These are phyloP conservation scores for Phoxinus dragarum DNA, from an alignment of 2,797 vertebrate species.

Conservation along the genomic window DNA sequence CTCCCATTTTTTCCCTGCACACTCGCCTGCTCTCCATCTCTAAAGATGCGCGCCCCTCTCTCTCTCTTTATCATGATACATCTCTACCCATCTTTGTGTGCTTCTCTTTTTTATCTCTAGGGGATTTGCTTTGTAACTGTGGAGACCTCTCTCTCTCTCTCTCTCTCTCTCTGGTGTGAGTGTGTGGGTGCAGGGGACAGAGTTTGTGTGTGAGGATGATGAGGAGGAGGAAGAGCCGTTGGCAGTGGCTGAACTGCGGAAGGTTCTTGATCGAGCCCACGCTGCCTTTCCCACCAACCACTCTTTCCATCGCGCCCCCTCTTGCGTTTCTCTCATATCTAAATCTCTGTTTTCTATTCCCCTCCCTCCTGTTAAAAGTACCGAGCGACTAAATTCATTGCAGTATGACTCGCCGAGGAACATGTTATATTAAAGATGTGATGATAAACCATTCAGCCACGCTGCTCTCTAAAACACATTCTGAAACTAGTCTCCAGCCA, in stretches of 20 bases:
- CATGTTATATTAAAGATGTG: background rate
- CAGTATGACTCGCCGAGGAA: background rate
- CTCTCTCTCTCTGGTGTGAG: constrained; percentile 45
- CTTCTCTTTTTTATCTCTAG: constrained; percentile 53
- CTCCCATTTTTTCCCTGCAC: constrained; percentile 56
- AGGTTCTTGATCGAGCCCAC: constrained; percentile 60
- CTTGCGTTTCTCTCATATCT: constrained; percentile 29
- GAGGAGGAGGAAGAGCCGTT: constrained; percentile 66
- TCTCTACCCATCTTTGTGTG: constrained; percentile 53
- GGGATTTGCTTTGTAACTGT: constrained; percentile 55
- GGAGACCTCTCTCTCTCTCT: constrained; percentile 27
- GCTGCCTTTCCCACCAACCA: constrained; percentile 50
- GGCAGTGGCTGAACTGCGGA: constrained; percentile 67
- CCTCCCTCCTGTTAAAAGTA: constrained; percentile 6
- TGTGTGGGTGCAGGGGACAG: constrained; percentile 62
- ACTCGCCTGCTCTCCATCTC: constrained; percentile 53
- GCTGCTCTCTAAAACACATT: background rate
- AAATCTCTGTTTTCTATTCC: constrained; percentile 1
- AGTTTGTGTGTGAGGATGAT: constrained; percentile 55
- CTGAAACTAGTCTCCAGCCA: background rate
- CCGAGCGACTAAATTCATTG: constrained; percentile 5
- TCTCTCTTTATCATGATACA: constrained; percentile 44
- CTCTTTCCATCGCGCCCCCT: constrained; percentile 44
- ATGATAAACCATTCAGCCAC: background rate
- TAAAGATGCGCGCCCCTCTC: constrained; percentile 51